phyloP scores from a whole-genome alignment of 2,113 vertebrate genomes.

The Aramus guarauna region DNA sequence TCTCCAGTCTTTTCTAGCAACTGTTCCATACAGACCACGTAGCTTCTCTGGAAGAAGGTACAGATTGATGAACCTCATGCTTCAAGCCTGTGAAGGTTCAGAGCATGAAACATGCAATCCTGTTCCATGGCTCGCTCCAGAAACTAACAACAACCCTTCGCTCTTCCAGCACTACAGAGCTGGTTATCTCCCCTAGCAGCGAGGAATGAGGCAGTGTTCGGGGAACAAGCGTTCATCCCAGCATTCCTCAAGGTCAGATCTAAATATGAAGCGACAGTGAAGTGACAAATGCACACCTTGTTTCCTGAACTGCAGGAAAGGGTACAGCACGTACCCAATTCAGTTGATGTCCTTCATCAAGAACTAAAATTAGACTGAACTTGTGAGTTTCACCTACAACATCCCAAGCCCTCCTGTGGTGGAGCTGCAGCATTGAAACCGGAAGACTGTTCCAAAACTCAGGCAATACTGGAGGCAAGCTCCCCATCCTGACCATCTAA shows the following conservation, averaged over 20 bases:
- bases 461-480: no score
- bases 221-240: background rate
- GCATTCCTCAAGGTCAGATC: slow-evolving; percentile 20
- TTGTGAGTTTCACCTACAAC: background rate
- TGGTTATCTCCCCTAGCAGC: background rate
- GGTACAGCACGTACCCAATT: background rate
- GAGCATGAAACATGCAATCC: rapidly evolving
- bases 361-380: slow-evolving; percentile 66
- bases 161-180: background rate
- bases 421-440: background rate
- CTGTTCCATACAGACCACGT: background rate
- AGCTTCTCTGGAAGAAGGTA: background rate
- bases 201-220: background rate
- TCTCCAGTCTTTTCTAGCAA: background rate
- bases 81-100: background rate
- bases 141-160: background rate
- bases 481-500: no score
- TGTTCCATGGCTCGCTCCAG: background rate
- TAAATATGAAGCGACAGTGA: slow-evolving; percentile 41
- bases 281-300: background rate
- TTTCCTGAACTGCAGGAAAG: slow-evolving; percentile 46
- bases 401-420: background rate
- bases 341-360: slow-evolving; percentile 5
- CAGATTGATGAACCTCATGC: background rate
- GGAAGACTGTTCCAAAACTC: background rate